Evolutionary conservation across 2,797 vertebrate genomes (phyloP), one percentile per base, ranked within the genome.

Genomic region (Falco biarmicus): DNA sequence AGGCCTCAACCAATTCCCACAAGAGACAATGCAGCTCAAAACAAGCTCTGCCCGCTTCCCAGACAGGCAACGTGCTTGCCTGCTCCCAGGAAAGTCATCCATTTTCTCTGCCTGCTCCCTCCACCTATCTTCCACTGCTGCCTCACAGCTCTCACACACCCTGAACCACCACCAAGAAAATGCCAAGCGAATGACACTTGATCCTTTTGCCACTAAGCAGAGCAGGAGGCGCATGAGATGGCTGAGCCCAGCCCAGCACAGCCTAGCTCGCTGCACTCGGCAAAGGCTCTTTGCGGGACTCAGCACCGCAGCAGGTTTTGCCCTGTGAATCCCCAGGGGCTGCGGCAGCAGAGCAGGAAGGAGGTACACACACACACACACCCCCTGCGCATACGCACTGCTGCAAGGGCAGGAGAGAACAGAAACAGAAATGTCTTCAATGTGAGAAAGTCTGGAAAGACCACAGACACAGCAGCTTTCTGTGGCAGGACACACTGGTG

Each of bases 1-100:
- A 96, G 95, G 86, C 94, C 92, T 92, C 90, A 83, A 93, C 80
- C 81, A 85, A 95, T 93, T 97, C 93, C 96, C 93, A 94, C 81
- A 90, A 87, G 93, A 95, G 75, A 95, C 86, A 96, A 96, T 75
- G 61, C 71, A 90, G 89, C 32, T 90, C 93, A 64, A 92, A 95
- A 96, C 81, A 90, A 80, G 84, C 92, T 91, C 91, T 94, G 84
- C 85, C 63, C 4, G 32, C 93, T 95, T 95, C 91, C 89, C 63
- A 74, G 79, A 61, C 82, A 77, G 53, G 73, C 87, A 80, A 41
- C 5, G 21, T 64, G 82, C 43, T 87, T 53, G 61, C 69, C 75
- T 41, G 56, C 59, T 94, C 90, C 37, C 15, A 0, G 17, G 51
- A 70, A 95, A 92, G 78, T 26, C 79, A 54, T 69, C 77, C 9